Conservation (phyloP, 2,888 invertebrate genomes). For the Leptodirus hochenwartii region DNA sequence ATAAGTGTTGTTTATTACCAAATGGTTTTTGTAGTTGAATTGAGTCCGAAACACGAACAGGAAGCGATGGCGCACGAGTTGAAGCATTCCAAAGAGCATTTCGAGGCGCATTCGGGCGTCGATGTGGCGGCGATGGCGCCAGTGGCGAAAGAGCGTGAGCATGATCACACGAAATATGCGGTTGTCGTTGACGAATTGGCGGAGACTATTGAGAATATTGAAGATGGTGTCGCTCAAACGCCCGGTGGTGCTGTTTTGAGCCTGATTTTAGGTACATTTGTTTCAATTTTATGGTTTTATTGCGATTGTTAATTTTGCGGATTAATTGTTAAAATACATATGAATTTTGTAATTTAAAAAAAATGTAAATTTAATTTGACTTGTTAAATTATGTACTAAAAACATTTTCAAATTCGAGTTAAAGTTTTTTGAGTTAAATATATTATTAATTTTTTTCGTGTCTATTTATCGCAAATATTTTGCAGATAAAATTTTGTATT, state of each 20-base stretch:
- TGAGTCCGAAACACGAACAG: constrained; percentile 20
- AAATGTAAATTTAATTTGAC: constrained; percentile 2
- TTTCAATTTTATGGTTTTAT: neutral
- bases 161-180: constrained; percentile 9
- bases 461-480: too few species aligned
- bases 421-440: too few species aligned
- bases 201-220: constrained; percentile 14
- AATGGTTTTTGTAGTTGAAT: too few species aligned
- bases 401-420: too few species aligned
- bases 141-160: constrained; percentile 11
- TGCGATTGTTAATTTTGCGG: neutral
- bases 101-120: constrained; percentile 12
- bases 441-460: too few species aligned
- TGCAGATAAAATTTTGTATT: too few species aligned
- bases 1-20: too few species aligned
- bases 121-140: constrained; percentile 10
- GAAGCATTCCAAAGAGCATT: constrained; percentile 22
- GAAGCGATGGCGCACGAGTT: constrained; percentile 25
- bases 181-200: constrained; percentile 11
- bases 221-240: constrained; percentile 45
- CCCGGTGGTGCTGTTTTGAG: constrained; percentile 69
- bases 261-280: constrained; percentile 47
- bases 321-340: neutral
- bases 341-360: constrained; percentile 1
- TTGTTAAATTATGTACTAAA: neutral